Evolutionary conservation across 2,797 vertebrate species (phyloP), one percentile per base, ranked within the genome.

Genomic region (Enteromius anoplus): DNA sequence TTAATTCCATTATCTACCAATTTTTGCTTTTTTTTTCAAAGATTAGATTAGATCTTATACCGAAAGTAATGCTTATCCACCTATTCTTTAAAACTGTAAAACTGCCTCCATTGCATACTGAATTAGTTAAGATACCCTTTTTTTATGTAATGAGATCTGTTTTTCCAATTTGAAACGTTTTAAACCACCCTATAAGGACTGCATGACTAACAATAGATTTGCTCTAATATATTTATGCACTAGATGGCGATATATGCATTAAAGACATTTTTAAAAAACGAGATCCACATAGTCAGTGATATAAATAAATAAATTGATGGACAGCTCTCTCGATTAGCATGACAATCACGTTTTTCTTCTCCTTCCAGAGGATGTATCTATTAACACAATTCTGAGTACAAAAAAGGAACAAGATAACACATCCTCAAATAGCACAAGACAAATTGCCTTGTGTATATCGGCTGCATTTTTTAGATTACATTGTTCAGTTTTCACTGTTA

Each of bases 401-500:
- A 87, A 85, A 85, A 80, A 83, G 79, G 81, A 69, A 84, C 83
- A 77, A 89, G 88, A 89, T 88, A 90, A 88, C 83, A 53, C 75
- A n/a, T 84, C 82, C 84, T 86, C 85, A 86, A 84, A 82, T 64
- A 86, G 85, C 72, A 69, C 81, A 78, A 81, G 83, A 89, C 87
- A 89, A 89, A 87, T 89, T 86, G 88, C 88, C 68, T 86, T 68
- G 85, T 89, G 77, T 86, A 85, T 86, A 86, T 86, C 81, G 66
- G 68, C 87, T 88, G 84, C 78, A 85, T 85, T 87, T 80, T 42
- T 80, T 73, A 87, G 83, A 86, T 86, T 85, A 87, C 87, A 88
- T 87, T 89, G 88, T 86, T 82, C 79, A 37, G 65, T 82, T 65
- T 81, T 84, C 45, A 73, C 79, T 75, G 69, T 83, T 55, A 76